phyloP scores from a whole-genome alignment of 2,113 vertebrate species.

The Psittacara wagleri region DNA sequence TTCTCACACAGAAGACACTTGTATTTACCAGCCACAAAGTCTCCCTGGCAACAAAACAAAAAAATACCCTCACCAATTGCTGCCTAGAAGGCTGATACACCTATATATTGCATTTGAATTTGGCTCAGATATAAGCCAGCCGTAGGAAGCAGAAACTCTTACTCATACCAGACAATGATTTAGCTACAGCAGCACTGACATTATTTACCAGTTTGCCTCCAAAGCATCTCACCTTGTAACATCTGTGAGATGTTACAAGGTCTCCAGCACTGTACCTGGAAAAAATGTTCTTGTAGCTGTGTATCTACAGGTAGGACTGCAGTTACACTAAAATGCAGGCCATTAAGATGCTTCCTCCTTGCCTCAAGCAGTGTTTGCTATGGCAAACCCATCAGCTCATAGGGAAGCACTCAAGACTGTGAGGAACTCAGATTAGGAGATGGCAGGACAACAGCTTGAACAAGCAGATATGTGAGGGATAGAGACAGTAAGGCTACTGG shows the following conservation, averaged over 20 bases:
- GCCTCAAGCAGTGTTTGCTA: not conserved
- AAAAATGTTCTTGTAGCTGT: not conserved
- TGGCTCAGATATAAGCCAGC: not conserved
- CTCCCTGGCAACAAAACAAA: constrained; percentile 78
- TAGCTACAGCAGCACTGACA: not conserved
- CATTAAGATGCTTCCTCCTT: not conserved
- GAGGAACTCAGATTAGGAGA: not conserved
- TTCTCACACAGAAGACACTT: constrained; percentile 91
- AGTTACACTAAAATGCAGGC: not conserved
- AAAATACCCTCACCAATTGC: not conserved
- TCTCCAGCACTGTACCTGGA: not conserved
- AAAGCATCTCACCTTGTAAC: not conserved
- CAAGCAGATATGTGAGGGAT: not conserved
- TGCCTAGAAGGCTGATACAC: not conserved
- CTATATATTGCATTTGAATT: not conserved
- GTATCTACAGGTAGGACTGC: not conserved
- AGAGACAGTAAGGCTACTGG: not conserved
- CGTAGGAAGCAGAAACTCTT: not conserved
- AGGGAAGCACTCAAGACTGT: not conserved
- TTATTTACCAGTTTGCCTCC: not conserved
- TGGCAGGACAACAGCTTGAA: not conserved
- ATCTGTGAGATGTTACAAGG: not conserved
- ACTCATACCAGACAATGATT: not conserved
- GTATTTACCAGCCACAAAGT: constrained; percentile 92
- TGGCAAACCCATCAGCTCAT: not conserved